Evolutionary conservation across 2,797 vertebrate species (phyloP), one percentile per base, ranked within the genome.

Genomic region (Acanthopagrus latus): DNA sequence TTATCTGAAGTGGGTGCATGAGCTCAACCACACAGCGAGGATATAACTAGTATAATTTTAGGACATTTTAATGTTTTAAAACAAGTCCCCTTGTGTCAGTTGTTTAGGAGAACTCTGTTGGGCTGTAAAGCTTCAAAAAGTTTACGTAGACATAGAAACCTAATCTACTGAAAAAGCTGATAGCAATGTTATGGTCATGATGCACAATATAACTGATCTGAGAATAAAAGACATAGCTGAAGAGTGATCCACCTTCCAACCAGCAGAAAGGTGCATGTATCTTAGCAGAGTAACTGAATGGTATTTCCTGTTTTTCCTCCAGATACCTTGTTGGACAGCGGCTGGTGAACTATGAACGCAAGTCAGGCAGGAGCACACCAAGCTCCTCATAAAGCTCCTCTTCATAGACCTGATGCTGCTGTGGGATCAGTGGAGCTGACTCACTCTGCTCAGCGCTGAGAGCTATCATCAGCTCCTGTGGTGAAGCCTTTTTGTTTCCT

Each of bases 311-410:
- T 59, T 58, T 74, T 23, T 82, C 18, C 43, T 76, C 0, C 92
- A 99, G 98, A 90, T 99, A 99, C 92, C 96, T 99, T 84, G 98
- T 99, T 66, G 98, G 98, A 67, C 98, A 99, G 70, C 95, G 97
- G 66, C 96, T 99, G 69, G 98, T 99, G 77, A 99, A 99, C 94
- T 99, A 99, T 0, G 98, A 99, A 78, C 95, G 97, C 3, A 98
- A 97, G 85, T 83, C 95, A n/a, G 96, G 95, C 86, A 96, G 96
- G 65, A 85, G 65, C 64, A 20, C 41, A 16, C 72, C 81, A 11
- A 2, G 60, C 21, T 62, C 86, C 27, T 70, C 87, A 23, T 71
- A 78, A 69, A 78, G 81, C 85, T 41, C 74, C 69, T 72, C 88
- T 52, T 78, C 88, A 9, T 90, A 88, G 83, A 71, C 38, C 59